A percentile compares a stretch with the other conserved stretches of the same genome.
Evolutionary conservation across 2,888 invertebrate genomes (phyloP).

Genomic region (Eledone cirrhosa): DNA sequence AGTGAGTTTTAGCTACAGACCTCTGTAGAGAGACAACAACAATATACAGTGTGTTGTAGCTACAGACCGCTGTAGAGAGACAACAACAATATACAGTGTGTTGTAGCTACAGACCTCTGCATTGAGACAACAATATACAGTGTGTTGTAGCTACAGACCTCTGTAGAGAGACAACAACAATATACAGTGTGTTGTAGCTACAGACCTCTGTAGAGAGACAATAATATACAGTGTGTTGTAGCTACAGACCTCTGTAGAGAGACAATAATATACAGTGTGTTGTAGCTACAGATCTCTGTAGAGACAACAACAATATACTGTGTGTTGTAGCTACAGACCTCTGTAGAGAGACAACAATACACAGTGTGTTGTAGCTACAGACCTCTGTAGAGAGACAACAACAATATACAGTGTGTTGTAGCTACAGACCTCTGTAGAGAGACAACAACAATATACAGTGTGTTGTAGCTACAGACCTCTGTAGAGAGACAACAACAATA

Average conservation of each 20-base stretch:
- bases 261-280: too few relatives aligned
- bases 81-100: too few relatives aligned
- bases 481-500: conserved; percentile 32
- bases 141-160: too few relatives aligned
- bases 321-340: too few relatives aligned
- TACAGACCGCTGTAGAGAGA: conserved; percentile 47
- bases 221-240: too few relatives aligned
- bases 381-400: conserved; percentile 41
- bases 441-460: too few relatives aligned
- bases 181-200: too few relatives aligned
- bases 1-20: too few relatives aligned
- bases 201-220: conserved; percentile 44
- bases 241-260: conserved; percentile 49
- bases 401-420: too few relatives aligned
- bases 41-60: too few relatives aligned
- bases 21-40: conserved; percentile 40
- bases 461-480: conserved; percentile 55
- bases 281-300: conserved; percentile 52
- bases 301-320: conserved; percentile 22
- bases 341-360: conserved; percentile 39
- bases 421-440: conserved; percentile 49
- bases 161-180: conserved; percentile 39
- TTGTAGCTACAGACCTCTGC: conserved; percentile 52
- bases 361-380: too few relatives aligned
- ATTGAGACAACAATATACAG: conserved; percentile 28